phyloP scores from a whole-genome alignment of 1,140 invertebrate species.

The Megathymus violae region DNA sequence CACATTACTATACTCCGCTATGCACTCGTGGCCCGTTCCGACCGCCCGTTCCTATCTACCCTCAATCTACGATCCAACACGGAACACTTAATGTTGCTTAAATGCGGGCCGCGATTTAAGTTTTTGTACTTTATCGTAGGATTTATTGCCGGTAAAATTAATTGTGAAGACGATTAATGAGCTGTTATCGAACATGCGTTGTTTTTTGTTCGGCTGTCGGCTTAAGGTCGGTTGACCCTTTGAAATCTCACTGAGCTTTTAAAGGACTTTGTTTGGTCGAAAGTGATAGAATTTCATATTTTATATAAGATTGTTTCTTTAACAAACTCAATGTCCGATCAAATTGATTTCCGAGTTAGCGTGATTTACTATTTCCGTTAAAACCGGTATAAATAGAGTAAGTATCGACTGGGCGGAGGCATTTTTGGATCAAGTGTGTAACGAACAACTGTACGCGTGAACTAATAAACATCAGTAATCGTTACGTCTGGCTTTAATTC shows the following conservation, averaged over 20 bases:
- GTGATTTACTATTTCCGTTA: too few species aligned
- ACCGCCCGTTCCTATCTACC: conserved; percentile 56
- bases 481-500: too few species aligned
- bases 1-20: too few species aligned
- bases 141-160: conserved; percentile 57
- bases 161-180: conserved; percentile 51
- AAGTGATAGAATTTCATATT: too few species aligned
- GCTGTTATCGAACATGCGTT: conserved; percentile 26
- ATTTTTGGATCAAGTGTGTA: too few species aligned
- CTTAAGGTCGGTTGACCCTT: conserved; percentile 1
- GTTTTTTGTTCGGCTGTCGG: conserved; percentile 31
- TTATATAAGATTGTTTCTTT: too few species aligned
- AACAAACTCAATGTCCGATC: too few species aligned
- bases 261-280: neutral
- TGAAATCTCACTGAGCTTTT: neutral
- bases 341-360: too few species aligned
- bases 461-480: too few species aligned
- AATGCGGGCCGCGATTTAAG: conserved; percentile 58
- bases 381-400: too few species aligned
- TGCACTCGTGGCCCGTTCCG: neutral
- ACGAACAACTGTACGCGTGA: too few species aligned
- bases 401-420: too few species aligned
- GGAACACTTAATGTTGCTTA: conserved; percentile 66
- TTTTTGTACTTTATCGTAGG: conserved; percentile 55
- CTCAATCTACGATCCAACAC: conserved; percentile 68